phyloP scores from a whole-genome alignment of 2,797 vertebrate genomes.

The Amazonetta brasiliensis region DNA sequence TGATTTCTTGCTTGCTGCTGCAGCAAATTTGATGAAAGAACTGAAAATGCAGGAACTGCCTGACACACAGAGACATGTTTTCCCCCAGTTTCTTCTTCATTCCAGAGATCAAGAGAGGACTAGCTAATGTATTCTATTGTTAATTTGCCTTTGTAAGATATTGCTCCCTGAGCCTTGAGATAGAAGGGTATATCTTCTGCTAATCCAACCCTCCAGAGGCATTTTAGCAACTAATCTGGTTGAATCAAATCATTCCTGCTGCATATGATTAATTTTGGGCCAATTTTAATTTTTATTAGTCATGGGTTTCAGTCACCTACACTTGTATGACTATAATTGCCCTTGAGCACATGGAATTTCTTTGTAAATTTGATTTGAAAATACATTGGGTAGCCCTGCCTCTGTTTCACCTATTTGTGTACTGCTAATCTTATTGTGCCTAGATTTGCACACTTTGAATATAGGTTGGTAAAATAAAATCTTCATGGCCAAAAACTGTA shows the following conservation, averaged over 20 bases:
- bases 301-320: constrained; percentile 79
- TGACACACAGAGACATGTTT: background rate
- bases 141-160: constrained; percentile 46
- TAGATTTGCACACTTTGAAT: constrained; percentile 2
- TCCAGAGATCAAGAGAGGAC: background rate
- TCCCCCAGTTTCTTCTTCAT: background rate
- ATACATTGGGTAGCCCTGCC: background rate
- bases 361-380: constrained; percentile 72
- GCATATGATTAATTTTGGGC: constrained; percentile 79
- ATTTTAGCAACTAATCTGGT: constrained; percentile 76
- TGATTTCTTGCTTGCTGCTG: background rate
- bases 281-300: constrained; percentile 82
- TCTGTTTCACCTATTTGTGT: background rate
- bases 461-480: constrained; percentile 21
- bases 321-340: constrained; percentile 73
- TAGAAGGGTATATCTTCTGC: constrained; percentile 44
- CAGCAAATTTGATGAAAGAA: background rate
- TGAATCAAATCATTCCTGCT: constrained; percentile 77
- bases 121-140: constrained; percentile 29
- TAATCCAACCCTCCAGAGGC: constrained; percentile 67
- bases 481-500: background rate
- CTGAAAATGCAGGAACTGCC: background rate
- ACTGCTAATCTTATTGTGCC: background rate
- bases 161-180: constrained; percentile 27
- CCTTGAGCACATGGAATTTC: constrained; percentile 77